These are phyloP conservation scores for Netelia melanura DNA, from an alignment of 2,888 invertebrate genomes.

Conservation along the genomic window DNA sequence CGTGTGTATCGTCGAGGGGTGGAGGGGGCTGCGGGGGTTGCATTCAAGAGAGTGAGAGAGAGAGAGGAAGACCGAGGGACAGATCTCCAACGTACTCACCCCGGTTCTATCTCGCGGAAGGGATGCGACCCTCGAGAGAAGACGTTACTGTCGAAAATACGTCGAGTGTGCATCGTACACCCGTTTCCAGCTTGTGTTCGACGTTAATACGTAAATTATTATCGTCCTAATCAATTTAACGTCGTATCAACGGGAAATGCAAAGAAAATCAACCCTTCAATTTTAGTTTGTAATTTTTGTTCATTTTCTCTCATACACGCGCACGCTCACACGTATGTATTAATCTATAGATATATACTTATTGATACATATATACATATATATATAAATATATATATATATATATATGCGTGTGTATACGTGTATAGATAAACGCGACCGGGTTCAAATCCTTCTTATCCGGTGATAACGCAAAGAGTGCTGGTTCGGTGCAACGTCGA, in stretches of 20 bases:
- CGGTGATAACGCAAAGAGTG: not conserved
- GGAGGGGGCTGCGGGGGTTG: not conserved
- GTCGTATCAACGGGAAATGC: not conserved
- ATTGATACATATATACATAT: not conserved
- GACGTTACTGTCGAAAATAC: constrained; percentile 68
- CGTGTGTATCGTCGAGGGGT: not conserved
- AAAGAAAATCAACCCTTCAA: not conserved
- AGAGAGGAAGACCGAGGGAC: constrained; percentile 51
- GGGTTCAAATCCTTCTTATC: not conserved
- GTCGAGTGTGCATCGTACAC: constrained; percentile 39
- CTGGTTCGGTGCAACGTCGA: constrained; percentile 11
- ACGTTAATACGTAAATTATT: not conserved
- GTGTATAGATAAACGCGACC: not conserved
- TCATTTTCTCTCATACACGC: not conserved
- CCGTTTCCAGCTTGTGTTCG: constrained; percentile 22
- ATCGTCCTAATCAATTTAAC: not conserved
- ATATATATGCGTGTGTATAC: not conserved
- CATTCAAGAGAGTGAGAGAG: constrained; percentile 11
- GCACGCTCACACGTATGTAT: not conserved
- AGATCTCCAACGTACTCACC: constrained; percentile 51
- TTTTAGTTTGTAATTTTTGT: constrained; percentile 9
- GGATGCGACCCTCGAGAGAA: constrained; percentile 70
- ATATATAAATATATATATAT: not conserved
- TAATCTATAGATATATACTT: too few species aligned
- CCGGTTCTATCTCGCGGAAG: constrained; percentile 63